Evolutionary conservation across 2,888 invertebrate genomes (phyloP).

Genomic region (Diarsia dahlii): DNA sequence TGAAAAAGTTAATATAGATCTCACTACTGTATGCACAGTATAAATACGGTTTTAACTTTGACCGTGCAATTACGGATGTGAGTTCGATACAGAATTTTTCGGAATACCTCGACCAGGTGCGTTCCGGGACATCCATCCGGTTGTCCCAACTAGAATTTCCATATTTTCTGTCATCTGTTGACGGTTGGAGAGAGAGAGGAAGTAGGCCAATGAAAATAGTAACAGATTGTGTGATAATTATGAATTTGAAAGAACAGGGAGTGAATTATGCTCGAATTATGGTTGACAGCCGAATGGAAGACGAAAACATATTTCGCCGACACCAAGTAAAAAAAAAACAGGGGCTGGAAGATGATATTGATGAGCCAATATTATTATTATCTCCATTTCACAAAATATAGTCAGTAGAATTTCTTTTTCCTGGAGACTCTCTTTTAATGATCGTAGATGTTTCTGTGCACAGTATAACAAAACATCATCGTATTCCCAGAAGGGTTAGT

Average conservation of each 20-base stretch:
- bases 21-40: slow-evolving; percentile 3
- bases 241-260: background rate
- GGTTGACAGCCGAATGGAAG: background rate
- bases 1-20: slow-evolving; percentile 9
- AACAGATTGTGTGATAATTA: background rate
- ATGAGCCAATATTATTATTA: background rate
- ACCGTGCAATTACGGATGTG: slow-evolving; percentile 4
- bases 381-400: too few relatives aligned
- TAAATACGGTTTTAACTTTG: slow-evolving; percentile 13
- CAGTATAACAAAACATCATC: background rate
- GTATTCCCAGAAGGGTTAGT: background rate
- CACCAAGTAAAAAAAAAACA: background rate
- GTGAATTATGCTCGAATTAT: background rate
- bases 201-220: too few relatives aligned
- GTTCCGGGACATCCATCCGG: slow-evolving; percentile 22
- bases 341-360: background rate
- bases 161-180: slow-evolving; percentile 10
- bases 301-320: background rate
- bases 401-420: background rate
- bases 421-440: background rate
- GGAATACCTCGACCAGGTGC: slow-evolving; percentile 23
- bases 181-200: background rate
- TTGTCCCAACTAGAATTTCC: slow-evolving; percentile 21
- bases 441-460: background rate
- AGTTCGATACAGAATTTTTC: slow-evolving; percentile 12